Base-by-base conservation (phyloP, 2,113 vertebrate species). In the Theropithecus gelada region DNA sequence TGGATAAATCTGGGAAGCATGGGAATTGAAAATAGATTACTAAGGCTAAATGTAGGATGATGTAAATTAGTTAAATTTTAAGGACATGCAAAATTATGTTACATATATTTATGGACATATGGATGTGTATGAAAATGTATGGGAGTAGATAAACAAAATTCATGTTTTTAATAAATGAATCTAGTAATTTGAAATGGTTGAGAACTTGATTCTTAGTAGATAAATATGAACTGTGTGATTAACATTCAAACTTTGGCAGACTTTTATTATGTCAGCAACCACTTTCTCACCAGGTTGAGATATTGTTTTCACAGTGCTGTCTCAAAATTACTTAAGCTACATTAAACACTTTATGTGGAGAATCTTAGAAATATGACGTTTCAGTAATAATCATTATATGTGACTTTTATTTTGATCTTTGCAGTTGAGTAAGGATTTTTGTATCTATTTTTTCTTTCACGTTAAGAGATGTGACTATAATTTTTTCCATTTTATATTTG, bases 271-370 rank as follows among this genome's bases (percentile, higher is more conserved):
- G 88, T 94, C 94, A 97, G 93, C 70, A 98, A 78, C 88, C 86
- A 96, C 75, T 90, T 86, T 0, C 3, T 96, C 90, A 90, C 93
- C 75, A 98, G 96, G 93, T 98, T 98, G 97, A 98, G 97, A 93
- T 83, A 0, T 0, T 70, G 83, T 96, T 98, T 98, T 94, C 25
- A 86, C 43, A n/a, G 50, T 23, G 52, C 40, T 55, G 52, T 84
- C 88, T 68, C 92, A 27, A 0, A 80, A 70, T 93, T 79, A 73
- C 10, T 94, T 55, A 93, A 38, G 75, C 0, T 86, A 94, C 0
- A 0, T 22, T 35, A 95, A 91, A 3, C 0, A 17, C 66, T 95
- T 35, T 91, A 84, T 70, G 76, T 64, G 73, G 68, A 84, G 32
- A 89, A 30, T 87, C 78, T 97, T 94, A 95, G 93, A 97, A 98